Base-by-base conservation (phyloP, 1,140 invertebrate species). In the Drosophila seguyi region DNA sequence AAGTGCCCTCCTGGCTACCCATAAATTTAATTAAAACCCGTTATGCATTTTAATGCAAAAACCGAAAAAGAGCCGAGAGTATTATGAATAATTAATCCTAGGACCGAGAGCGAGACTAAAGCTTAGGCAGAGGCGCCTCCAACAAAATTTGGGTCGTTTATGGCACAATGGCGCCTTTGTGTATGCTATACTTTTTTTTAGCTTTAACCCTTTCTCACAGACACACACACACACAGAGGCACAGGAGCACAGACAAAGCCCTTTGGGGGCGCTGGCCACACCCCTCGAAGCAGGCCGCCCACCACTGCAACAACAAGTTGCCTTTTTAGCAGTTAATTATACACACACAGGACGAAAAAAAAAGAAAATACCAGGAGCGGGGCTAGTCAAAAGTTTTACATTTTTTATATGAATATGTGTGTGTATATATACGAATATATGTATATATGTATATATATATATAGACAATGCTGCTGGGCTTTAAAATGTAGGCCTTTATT, bases 241-340 rank as follows among this genome's bases (percentile, higher is more conserved):
- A 67, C 48, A 79, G n/a, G 42, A 41, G 62, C 48, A 47, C 48
- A 53, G 66, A 71, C 65, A 80, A 75, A 55, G 45, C 41, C 72
- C 67, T 44, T 29, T n/a, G 61, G 36, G 56, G 80, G 55, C 44
- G 45, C 48, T 20, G 36, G 62, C 73, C 80, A 71, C 75, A 66
- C 79, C 76, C 80, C 77, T 74, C 29, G 25, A 58, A 55, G 48
- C 52, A 45, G 8, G 62, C 45, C 68, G 74, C 80, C 66, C 53
- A 67, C 29, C 50, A 60, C 25, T 79, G 84, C 85, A 90, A 88
- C 85, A 88, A 84, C 84, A 88, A 88, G 85, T 90, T 90, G 85
- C 76, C 73, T 81, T 87, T 76, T 87, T 88, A 88, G 84, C 80
- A 88, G 84, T 87, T 88, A 88, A 88, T 88, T 88, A 88, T 76